These are phyloP conservation scores for Cairina moschata DNA, from an alignment of 2,113 vertebrate genomes.

Conservation along the genomic window DNA sequence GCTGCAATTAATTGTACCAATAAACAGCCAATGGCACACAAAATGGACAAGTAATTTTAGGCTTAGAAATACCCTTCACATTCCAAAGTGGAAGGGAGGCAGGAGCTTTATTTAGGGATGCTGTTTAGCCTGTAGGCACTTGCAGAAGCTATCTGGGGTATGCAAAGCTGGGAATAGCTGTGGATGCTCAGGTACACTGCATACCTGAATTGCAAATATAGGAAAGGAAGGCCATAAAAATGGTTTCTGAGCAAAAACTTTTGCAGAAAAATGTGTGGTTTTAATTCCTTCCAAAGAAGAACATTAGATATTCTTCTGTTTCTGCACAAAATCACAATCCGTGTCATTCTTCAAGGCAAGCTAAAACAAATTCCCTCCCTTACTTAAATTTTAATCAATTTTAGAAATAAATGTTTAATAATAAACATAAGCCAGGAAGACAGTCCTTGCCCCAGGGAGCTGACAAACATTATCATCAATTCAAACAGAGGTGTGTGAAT, in stretches of 20 bases:
- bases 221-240: not conserved
- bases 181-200: not conserved
- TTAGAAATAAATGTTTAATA: not conserved
- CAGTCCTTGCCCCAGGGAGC: not conserved
- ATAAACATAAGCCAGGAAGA: not conserved
- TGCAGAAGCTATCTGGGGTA: not conserved
- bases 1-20: not conserved
- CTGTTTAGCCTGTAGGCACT: not conserved
- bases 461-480: not conserved
- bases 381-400: slow-evolving; percentile 6
- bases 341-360: not conserved
- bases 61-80: not conserved
- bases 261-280: not conserved
- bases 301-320: not conserved
- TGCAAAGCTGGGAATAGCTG: not conserved
- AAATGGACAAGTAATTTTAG: not conserved
- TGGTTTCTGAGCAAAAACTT: not conserved
- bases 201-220: not conserved
- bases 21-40: not conserved
- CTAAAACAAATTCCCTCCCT: not conserved
- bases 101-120: not conserved
- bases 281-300: not conserved
- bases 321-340: not conserved
- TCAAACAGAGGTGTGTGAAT: rapidly evolving
- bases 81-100: not conserved